Conservation (phyloP, 2,113 vertebrate species). For the Albula glossodonta region DNA sequence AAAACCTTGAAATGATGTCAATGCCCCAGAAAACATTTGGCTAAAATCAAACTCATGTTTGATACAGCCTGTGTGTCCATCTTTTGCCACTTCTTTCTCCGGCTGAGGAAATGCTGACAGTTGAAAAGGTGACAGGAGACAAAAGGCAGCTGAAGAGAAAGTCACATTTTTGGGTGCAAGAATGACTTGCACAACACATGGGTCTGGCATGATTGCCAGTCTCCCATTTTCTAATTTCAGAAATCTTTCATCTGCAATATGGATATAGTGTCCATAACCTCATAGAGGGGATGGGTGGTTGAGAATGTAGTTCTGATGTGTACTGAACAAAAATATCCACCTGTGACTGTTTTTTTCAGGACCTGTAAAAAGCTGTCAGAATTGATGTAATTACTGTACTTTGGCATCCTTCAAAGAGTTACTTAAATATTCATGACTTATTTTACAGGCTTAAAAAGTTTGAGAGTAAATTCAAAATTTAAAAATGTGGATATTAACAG, state of each 20-base stretch:
- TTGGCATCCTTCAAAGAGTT: no score
- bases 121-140: constrained; percentile 61
- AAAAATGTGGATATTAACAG: background rate
- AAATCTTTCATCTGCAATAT: constrained; percentile 49
- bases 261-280: background rate
- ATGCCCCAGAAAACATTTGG: constrained; percentile 67
- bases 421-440: no score
- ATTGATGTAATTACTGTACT: no score
- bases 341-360: no score
- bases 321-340: background rate
- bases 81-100: constrained; percentile 39
- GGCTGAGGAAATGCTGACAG: constrained; percentile 49
- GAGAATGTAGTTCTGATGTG: background rate
- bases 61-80: constrained; percentile 25
- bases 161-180: constrained; percentile 60
- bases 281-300: background rate
- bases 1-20: constrained; percentile 77
- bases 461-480: no score
- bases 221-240: constrained; percentile 55
- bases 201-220: constrained; percentile 63
- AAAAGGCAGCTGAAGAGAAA: constrained; percentile 41
- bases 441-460: no score
- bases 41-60: constrained; percentile 42
- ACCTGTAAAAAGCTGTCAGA: no score
- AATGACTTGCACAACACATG: constrained; percentile 61